phyloP scores from a whole-genome alignment of 2,888 invertebrate species.

The Drosophila parthenogenetica region DNA sequence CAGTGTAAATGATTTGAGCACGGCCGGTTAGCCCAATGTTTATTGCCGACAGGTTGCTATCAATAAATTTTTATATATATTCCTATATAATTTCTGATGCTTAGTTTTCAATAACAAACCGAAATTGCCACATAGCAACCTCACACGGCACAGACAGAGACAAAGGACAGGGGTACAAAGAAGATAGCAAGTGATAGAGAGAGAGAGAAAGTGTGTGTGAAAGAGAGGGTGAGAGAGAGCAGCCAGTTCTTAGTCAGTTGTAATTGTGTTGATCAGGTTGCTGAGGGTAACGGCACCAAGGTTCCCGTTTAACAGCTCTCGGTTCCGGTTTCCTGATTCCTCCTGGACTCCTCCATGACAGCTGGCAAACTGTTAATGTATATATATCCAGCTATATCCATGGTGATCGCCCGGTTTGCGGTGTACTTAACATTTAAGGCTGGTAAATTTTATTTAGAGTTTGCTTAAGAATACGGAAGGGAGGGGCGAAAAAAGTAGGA shows the following conservation, averaged over 20 bases:
- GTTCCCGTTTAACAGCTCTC: too few species aligned
- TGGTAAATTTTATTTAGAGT: conserved; percentile 19
- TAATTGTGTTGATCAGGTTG: conserved; percentile 51
- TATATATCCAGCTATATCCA: conserved; percentile 34
- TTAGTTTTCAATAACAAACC: conserved; percentile 79
- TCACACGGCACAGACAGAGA: conserved; percentile 5
- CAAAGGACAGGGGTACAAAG: neutral
- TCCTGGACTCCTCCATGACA: too few species aligned
- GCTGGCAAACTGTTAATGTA: neutral
- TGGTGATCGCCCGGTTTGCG: conserved; percentile 43
- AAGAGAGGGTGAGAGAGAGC: neutral
- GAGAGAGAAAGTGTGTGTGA: neutral
- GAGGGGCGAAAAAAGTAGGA: neutral
- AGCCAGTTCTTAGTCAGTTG: conserved; percentile 11
- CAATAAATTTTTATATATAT: conserved; percentile 59
- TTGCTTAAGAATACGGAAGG: neutral
- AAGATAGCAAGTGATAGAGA: too few species aligned
- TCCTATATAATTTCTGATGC: conserved; percentile 44
- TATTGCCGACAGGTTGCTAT: conserved; percentile 65
- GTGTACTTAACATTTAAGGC: conserved; percentile 16
- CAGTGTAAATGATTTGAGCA: conserved; percentile 46
- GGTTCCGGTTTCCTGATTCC: too few species aligned
- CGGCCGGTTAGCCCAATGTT: conserved; percentile 8
- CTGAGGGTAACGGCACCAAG: conserved; percentile 34
- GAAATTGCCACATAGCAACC: conserved; percentile 61